A percentile compares a stretch with the other conserved stretches of the same genome.
Conservation (phyloP, 2,797 vertebrate species). For the Urophycis tenuis region DNA sequence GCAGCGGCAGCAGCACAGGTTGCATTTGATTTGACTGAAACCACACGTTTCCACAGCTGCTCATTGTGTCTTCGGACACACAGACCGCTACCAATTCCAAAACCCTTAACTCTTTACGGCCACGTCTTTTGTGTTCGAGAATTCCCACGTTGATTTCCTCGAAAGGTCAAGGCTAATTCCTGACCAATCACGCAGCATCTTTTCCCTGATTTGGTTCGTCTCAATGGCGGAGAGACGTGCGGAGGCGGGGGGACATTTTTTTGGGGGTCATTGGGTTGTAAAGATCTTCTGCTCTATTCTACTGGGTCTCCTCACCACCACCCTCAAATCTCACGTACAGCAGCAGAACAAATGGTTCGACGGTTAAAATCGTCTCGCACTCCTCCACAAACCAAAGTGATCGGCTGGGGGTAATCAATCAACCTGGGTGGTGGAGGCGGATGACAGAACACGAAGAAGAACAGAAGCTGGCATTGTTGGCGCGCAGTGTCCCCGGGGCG, state of each 20-base stretch:
- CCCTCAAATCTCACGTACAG: background rate
- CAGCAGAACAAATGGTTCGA: background rate
- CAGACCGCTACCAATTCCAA: background rate
- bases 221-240: background rate
- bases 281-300: background rate
- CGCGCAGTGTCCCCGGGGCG: constrained; percentile 4
- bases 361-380: background rate
- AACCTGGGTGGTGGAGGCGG: background rate
- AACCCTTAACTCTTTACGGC: background rate
- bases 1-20: background rate
- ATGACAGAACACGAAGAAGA: constrained; percentile 9
- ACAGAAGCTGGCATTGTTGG: constrained; percentile 16
- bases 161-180: background rate
- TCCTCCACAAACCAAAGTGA: background rate
- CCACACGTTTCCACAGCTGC: background rate
- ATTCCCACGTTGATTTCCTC: background rate
- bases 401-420: background rate
- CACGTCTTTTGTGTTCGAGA: background rate
- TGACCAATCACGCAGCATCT: background rate
- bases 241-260: background rate
- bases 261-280: background rate
- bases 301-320: background rate
- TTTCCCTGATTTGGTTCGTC: background rate
- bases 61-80: background rate
- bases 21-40: background rate